These are phyloP conservation scores for Periplaneta americana DNA, from an alignment of 1,140 invertebrate genomes.

Conservation along the genomic window DNA sequence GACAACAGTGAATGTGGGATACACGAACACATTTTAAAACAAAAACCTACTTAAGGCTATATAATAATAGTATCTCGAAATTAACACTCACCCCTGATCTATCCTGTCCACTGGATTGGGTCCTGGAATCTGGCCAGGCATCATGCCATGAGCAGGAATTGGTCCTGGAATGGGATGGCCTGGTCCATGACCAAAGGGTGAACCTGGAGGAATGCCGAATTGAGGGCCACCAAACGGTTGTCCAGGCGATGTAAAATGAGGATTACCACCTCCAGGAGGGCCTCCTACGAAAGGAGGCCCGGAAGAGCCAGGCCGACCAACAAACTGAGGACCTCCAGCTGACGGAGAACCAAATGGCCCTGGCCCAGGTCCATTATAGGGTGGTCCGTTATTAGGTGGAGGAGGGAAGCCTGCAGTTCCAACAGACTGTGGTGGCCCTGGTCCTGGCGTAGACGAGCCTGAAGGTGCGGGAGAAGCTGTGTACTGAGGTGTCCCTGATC, in stretches of 20 bases:
- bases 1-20: too few relatives aligned
- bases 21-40: too few relatives aligned
- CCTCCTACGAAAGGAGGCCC: constrained; percentile 58
- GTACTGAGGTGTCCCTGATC: constrained; percentile 66
- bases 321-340: constrained; percentile 51
- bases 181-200: constrained; percentile 56
- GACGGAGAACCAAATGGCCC: constrained; percentile 60
- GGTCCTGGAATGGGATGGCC: constrained; percentile 44
- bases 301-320: constrained; percentile 59
- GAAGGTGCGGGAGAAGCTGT: constrained; percentile 68
- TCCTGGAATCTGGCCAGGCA: constrained; percentile 54
- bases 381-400: constrained; percentile 53
- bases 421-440: constrained; percentile 47
- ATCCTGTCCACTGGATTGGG: constrained; percentile 61
- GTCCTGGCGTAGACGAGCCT: constrained; percentile 67
- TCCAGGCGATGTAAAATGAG: constrained; percentile 57
- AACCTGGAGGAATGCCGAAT: constrained; percentile 63
- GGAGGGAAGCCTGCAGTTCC: constrained; percentile 49
- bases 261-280: constrained; percentile 51
- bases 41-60: too few relatives aligned
- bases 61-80: too few relatives aligned
- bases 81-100: constrained; percentile 60
- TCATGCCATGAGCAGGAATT: constrained; percentile 33
- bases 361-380: constrained; percentile 57
- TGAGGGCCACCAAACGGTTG: constrained; percentile 55